These are phyloP conservation scores for Pelvicachromis taeniatus DNA, from an alignment of 2,113 vertebrate genomes.

Conservation along the genomic window DNA sequence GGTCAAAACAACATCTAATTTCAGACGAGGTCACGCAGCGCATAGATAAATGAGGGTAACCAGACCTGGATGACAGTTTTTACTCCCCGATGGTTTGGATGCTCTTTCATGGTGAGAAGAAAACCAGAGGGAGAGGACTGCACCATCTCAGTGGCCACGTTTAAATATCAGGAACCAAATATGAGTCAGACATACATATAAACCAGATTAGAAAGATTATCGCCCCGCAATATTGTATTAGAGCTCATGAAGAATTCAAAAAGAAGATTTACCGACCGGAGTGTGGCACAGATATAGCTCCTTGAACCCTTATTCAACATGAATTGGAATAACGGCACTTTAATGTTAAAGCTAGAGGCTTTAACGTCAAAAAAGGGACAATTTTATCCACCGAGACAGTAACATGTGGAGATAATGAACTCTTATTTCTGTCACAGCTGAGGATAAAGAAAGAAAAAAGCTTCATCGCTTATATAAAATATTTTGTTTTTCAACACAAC, in stretches of 20 bases:
- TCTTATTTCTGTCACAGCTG: constrained; percentile 11
- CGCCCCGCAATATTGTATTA: neutral
- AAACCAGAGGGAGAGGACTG: too few relatives aligned
- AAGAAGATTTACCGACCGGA: constrained; percentile 5
- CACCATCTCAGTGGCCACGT: neutral
- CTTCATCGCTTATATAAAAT: neutral
- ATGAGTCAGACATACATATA: neutral
- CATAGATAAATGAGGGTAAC: neutral
- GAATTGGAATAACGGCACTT: constrained; percentile 6
- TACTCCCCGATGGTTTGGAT: neutral
- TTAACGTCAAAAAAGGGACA: constrained; percentile 20
- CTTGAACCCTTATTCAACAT: constrained; percentile 24
- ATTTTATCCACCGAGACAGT: constrained; percentile 12
- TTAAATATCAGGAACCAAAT: neutral
- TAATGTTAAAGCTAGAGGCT: constrained; percentile 1
- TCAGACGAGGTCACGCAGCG: neutral
- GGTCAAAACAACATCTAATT: neutral
- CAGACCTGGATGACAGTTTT: neutral
- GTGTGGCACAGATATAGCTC: neutral
- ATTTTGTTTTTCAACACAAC: neutral
- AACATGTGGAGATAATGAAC: constrained; percentile 28
- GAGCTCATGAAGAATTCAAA: neutral
- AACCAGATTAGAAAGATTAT: neutral
- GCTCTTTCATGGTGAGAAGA: neutral
- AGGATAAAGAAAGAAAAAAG: neutral